A percentile compares a stretch with the other conserved stretches of the same genome.
These are phyloP conservation scores for Toxostoma redivivum DNA, from an alignment of 2,113 vertebrate species.

Conservation along the genomic window DNA sequence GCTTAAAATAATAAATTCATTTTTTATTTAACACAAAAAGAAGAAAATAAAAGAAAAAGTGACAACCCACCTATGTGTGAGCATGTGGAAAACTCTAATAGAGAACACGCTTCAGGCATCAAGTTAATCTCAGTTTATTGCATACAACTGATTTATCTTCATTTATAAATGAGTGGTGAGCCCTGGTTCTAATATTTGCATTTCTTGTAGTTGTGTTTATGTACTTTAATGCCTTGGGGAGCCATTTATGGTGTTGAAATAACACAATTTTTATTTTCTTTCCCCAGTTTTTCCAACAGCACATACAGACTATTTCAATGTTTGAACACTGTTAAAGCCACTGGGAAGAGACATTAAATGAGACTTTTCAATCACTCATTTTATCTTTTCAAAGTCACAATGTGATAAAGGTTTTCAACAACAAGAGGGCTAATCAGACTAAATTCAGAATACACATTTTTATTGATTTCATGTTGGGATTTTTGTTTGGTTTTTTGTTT, in stretches of 20 bases:
- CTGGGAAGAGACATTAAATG: neutral
- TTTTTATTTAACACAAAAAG: neutral
- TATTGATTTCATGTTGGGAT: neutral
- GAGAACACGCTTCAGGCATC: slow-evolving; percentile 11
- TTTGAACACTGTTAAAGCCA: neutral
- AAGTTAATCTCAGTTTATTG: neutral
- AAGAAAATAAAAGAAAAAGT: neutral
- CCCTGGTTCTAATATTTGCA: slow-evolving; percentile 39
- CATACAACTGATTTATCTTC: slow-evolving; percentile 70
- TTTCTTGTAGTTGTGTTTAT: slow-evolving; percentile 48
- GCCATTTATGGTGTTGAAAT: neutral
- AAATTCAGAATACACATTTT: neutral
- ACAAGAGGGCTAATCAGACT: neutral
- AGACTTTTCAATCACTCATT: neutral
- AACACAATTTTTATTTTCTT: neutral
- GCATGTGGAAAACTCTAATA: slow-evolving; percentile 20
- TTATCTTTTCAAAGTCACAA: neutral
- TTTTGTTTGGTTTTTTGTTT: neutral
- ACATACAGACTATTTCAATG: neutral
- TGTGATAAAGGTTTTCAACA: neutral
- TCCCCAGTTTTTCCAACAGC: neutral
- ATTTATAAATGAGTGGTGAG: slow-evolving; percentile 64
- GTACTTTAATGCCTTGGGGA: slow-evolving; percentile 45
- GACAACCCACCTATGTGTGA: neutral
- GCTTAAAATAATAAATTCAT: slow-evolving; percentile 60